Base-by-base conservation (phyloP, 2,797 vertebrate species). In the Emys orbicularis region DNA sequence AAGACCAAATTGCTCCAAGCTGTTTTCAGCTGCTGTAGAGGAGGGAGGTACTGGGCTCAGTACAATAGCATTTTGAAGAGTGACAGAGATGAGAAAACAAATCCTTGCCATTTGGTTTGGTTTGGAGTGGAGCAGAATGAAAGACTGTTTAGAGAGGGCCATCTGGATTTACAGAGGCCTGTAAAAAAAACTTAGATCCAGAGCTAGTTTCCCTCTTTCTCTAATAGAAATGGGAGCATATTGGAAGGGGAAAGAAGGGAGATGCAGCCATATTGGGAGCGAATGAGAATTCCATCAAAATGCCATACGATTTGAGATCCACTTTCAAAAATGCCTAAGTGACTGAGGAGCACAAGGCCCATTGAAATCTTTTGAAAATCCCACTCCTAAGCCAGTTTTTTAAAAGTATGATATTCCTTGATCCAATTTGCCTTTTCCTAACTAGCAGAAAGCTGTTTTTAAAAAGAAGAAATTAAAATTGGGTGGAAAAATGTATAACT, bases 321-420 rank as follows among this genome's bases (percentile, higher is more conserved):
- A 49, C 41, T 83, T 83, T 81, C 23, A 57, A n/a, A 94, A 65
- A 21, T 77, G 44, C 31, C 25, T 61, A 72, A 29, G 74, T 76
- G 44, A 49, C 25, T 57, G 0, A 88, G 34, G 68, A 94, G 76
- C 27, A 65, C 68, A 3, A 29, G 18, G 53, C 16, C 79, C 77
- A 68, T 47, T 87, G 37, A 61, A 53, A 87, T 90, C 57, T 41
- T 94, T 90, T 89, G 19, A 89, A 93, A 90, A 18, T 74, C 52
- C 83, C 86, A 31, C 13, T 53, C 5, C n/a, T 23, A 37, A 37
- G 18, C 8, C 21, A 8, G 15, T 59, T 59, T 80, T 41, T 86
- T 34, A 18, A 65, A 80, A 83, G 57, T 31, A 23, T 81, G 74
- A 2, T 0, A 50, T 2, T 44, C 93, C 77, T 74, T 86, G 34